These are phyloP conservation scores for Drosophila stalkeri DNA, from an alignment of 2,888 invertebrate species.

Conservation along the genomic window DNA sequence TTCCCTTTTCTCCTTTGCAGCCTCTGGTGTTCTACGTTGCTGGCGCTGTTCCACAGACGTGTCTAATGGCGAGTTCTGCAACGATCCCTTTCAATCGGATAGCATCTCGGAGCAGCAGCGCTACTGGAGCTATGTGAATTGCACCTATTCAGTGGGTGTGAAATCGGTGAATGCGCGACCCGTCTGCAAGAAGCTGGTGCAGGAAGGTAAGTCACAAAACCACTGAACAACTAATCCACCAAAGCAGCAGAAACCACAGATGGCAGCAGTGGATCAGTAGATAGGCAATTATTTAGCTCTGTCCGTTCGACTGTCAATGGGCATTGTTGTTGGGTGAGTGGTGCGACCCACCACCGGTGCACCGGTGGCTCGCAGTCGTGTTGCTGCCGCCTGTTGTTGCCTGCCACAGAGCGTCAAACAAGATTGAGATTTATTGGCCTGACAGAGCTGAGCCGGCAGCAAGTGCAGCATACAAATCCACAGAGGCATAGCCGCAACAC, in stretches of 20 bases:
- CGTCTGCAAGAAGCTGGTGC: conserved; percentile 91
- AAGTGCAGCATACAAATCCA: conserved; percentile 68
- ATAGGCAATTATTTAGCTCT: conserved; percentile 44
- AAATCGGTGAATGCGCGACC: conserved; percentile 86
- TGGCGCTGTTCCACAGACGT: conserved; percentile 91
- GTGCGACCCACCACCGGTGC: conserved; percentile 57
- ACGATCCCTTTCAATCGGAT: conserved; percentile 89
- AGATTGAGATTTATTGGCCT: conserved; percentile 80
- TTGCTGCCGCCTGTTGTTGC: conserved; percentile 64
- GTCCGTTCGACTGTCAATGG: conserved; percentile 48
- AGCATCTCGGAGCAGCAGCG: conserved; percentile 85
- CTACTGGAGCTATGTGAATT: conserved; percentile 85
- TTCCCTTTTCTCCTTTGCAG: conserved; percentile 74
- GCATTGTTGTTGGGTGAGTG: conserved; percentile 35
- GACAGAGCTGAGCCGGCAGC: conserved; percentile 64
- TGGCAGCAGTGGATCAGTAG: conserved; percentile 25
- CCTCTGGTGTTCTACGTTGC: conserved; percentile 89
- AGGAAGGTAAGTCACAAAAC: conserved; percentile 87
- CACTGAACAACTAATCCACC: conserved; percentile 5
- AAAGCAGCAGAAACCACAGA: conserved; percentile 7
- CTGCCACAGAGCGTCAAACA: conserved; percentile 76
- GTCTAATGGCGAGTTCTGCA: conserved; percentile 88
- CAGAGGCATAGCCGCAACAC: conserved; percentile 35
- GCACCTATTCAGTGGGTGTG: conserved; percentile 86
- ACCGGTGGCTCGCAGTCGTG: conserved; percentile 58